A percentile compares a stretch with the other conserved stretches of the same genome.
Conservation (phyloP, 2,888 invertebrate species). For the Merodon equestris region DNA sequence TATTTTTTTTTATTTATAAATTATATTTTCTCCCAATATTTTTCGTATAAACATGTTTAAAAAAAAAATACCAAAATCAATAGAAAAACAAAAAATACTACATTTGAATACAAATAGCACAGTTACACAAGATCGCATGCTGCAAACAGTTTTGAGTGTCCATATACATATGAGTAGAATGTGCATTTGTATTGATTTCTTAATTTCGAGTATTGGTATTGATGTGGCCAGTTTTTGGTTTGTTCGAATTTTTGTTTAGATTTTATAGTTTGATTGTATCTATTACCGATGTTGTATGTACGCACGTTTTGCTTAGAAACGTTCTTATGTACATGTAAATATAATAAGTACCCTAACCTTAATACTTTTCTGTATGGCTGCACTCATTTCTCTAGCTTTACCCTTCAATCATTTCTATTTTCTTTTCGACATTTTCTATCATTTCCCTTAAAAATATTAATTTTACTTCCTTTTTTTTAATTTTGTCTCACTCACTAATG, state of each 20-base stretch:
- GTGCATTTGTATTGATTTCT: slow-evolving; percentile 50
- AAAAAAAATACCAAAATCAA: slow-evolving; percentile 31
- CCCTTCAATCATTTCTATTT: background rate
- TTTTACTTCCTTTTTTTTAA: slow-evolving; percentile 16
- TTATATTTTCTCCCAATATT: slow-evolving; percentile 55
- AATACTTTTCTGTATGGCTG: slow-evolving; percentile 33
- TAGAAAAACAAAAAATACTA: slow-evolving; percentile 33
- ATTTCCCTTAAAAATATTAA: slow-evolving; percentile 15
- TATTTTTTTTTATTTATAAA: slow-evolving; percentile 57
- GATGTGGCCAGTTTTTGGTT: slow-evolving; percentile 41
- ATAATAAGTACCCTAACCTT: slow-evolving; percentile 25
- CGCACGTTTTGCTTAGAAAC: slow-evolving; percentile 58
- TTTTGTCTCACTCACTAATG: background rate
- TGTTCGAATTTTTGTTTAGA: too few relatives aligned
- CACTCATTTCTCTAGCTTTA: slow-evolving; percentile 41
- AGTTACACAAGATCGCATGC: slow-evolving; percentile 58
- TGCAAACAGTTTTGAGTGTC: slow-evolving; percentile 53
- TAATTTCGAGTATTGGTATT: slow-evolving; percentile 52
- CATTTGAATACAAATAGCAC: slow-evolving; percentile 51
- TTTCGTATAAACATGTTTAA: slow-evolving; percentile 44
- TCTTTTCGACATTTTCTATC: slow-evolving; percentile 23
- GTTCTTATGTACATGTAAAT: slow-evolving; percentile 50
- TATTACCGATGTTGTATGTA: slow-evolving; percentile 41
- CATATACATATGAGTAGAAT: slow-evolving; percentile 39
- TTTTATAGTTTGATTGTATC: too few relatives aligned